Base-by-base conservation (phyloP, 2,797 vertebrate species). In the Geotrypetes seraphini region DNA sequence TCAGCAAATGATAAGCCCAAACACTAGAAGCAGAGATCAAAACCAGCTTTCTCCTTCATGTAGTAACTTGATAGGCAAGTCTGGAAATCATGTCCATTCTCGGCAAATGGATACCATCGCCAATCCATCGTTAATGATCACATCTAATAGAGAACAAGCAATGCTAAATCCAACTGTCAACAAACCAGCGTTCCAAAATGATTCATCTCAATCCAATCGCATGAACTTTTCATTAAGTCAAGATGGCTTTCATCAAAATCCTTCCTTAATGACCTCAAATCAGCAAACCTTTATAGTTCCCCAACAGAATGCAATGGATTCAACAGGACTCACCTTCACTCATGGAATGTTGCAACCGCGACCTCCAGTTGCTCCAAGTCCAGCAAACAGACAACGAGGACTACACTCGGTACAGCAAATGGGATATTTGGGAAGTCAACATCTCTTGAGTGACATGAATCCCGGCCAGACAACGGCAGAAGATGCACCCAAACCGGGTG, bases 341-440 rank as follows among this genome's bases (percentile, higher is more conserved):
- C 60, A 78, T 6, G 54, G 66, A 33, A 44, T 81, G 36, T 60
- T 97, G 25, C n/a, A 92, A 26, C 92, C 93, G 28, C 83, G 74
- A 50, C 95, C 91, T 25, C 92, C 91, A 0, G 27, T 73, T 0
- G 89, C 90, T 32, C 85, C 91, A 3, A 91, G 60, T 60, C 74
- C 83, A 0, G 53, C 48, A 12, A 64, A 40, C 53, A 84, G 87
- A 49, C 71, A 83, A 36, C 82, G 80, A 3, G 57, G 71, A 7
- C 57, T 81, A 12, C 75, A 65, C 48, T 36, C 81, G 1, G 7
- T 74, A 18, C 87, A 85, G 38, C 80, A 75, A 4, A 73, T 73
- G 48, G 67, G 73, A 39, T 89, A 88, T 42, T 63, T 81, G 56
- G 71, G 75, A 62, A 36, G 66, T 41, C 65, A 83, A 29, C 71